Evolutionary conservation across 2,888 invertebrate genomes (phyloP), one percentile per base, ranked within the genome.

Genomic region (Agrochola circellaris): DNA sequence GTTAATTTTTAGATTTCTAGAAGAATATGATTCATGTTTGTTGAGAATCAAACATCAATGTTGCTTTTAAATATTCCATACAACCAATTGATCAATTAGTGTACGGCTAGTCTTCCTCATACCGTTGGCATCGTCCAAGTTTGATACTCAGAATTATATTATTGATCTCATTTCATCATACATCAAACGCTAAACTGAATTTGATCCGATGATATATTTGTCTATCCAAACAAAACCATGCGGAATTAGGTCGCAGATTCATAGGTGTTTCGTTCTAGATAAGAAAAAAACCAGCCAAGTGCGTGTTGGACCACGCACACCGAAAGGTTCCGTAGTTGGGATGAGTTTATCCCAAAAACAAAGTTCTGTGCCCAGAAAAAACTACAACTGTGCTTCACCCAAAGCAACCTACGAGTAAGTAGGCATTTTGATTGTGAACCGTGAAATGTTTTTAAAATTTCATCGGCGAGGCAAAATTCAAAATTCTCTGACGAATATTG

Each of bases 141-240:
- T 70, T 58, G 65, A 72, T 83, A 80, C 84, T 70, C 62, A 73
- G 76, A 85, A 84, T 74, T 72, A 81, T 67, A 76, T 56, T 72
- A 74, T 81, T 83, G 81, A 85, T 85, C 74, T 79, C 15, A 76
- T 77, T 82, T 77, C 70, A 71, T n/a, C n/a, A 79, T 83, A 79
- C 74, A 83, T 81, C 83, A 81, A 75, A 77, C 48, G 73, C 34
- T 79, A 64, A 73, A 68, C 60, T 69, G 61, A 86, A 75, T 82
- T 77, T 77, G 73, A 82, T 77, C 58, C 48, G 56, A 75, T 67
- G 78, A 87, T 77, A 54, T 66, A 80, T 75, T 67, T 51, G 82
- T 80, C 54, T 78, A 66, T 72, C n/a, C 61, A 72, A 87, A 80
- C 76, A 79, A 82, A 77, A 77, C 75, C 60, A 65, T 61, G 20